These are phyloP conservation scores for Tautogolabrus adspersus DNA, from an alignment of 2,113 vertebrate genomes.

Conservation along the genomic window DNA sequence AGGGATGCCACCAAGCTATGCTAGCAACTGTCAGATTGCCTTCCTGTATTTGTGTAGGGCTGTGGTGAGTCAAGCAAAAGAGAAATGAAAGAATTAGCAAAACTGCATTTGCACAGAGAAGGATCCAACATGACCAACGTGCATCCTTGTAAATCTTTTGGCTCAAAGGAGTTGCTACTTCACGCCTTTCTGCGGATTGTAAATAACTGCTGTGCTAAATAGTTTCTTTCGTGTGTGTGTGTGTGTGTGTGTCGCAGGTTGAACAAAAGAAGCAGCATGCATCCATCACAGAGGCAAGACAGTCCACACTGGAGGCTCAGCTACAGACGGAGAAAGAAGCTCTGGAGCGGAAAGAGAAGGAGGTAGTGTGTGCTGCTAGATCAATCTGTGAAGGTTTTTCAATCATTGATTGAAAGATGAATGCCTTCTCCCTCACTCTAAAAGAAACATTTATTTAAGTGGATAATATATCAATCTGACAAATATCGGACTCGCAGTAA, in stretches of 20 bases:
- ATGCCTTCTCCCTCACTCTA: neutral
- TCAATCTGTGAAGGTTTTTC: neutral
- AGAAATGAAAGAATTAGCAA: constrained; percentile 4
- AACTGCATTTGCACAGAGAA: neutral
- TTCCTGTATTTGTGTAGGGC: constrained; percentile 55
- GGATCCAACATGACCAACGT: neutral
- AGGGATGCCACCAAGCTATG: constrained; percentile 48
- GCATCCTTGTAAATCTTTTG: neutral
- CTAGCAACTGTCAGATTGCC: constrained; percentile 68
- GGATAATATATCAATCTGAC: too few species aligned
- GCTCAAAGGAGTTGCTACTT: neutral
- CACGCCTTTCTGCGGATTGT: neutral
- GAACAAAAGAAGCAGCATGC: constrained; percentile 88
- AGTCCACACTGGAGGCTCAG: constrained; percentile 90
- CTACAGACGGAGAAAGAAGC: constrained; percentile 96
- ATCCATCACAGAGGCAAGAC: constrained; percentile 79
- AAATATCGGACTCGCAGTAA: too few species aligned
- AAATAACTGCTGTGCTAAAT: constrained; percentile 58
- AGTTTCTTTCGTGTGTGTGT: constrained; percentile 32
- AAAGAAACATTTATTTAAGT: too few species aligned
- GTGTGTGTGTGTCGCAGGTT: constrained; percentile 78
- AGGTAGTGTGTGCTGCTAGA: constrained; percentile 83
- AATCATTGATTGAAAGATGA: neutral
- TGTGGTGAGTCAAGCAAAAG: constrained; percentile 18
- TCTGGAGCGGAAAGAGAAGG: constrained; percentile 96